Base-by-base conservation (phyloP, 2,888 invertebrate species). In the Cheilosia vernalis region DNA sequence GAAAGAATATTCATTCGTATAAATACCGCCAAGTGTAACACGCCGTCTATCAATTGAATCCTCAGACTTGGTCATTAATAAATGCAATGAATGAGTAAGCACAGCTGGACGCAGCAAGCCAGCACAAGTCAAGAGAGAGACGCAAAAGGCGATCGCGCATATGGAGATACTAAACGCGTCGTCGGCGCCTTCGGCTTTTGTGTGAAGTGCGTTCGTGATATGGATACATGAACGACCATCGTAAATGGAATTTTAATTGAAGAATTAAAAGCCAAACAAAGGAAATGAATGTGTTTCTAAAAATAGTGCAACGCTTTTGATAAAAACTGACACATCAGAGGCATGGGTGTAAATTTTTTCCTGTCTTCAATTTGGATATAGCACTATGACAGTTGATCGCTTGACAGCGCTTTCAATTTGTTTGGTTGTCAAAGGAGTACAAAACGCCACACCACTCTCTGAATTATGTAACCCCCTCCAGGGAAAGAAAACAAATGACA, bases 211-310 rank as follows among this genome's bases (percentile, higher is more conserved):
- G 70, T 85, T 85, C 85, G 81, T 85, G 85, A 81, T 85, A 64
- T 85, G 85, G 76, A 83, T 83, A 72, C 76, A 69, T 63, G 70
- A 80, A 58, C 47, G 66, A 37, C 76, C 64, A 76, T 70, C 70
- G 80, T 81, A 78, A 66, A 76, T 80, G 80, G 85, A 85, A 85
- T 76, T 85, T 80, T 80, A 85, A 85, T 85, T 85, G 85, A 80
- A 76, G 61, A 85, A 80, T 80, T 74, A 61, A 85, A 74, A 85
- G 56, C 76, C 37, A 84, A 66, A 74, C 85, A 76, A 85, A 81
- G 76, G 44, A 66, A 85, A 67, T 69, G 60, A 74, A 74, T 64
- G 69, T 56, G 40, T 66, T 66, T 44, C 63, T 79, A 44, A 58
- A 79, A 82, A 79, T 81, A 81, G 61, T 67, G 21, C 17, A 55